Evolutionary conservation across 2,888 invertebrate species (phyloP).

Genomic region (Brachypalpus laphriformis): DNA sequence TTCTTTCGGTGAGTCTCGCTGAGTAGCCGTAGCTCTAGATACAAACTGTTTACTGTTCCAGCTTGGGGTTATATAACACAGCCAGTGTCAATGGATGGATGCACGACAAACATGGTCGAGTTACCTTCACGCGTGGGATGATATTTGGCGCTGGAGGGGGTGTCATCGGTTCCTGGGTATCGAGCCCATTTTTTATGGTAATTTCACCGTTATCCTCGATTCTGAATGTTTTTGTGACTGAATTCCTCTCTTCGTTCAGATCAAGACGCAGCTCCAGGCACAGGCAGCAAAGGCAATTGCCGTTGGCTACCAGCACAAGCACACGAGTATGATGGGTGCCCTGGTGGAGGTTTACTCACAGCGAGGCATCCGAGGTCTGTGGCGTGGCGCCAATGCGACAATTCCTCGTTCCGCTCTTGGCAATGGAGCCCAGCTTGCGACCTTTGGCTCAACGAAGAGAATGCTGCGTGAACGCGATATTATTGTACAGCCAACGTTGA

Average conservation of each 20-base stretch:
- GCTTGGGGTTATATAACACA: constrained; percentile 90
- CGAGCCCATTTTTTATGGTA: constrained; percentile 94
- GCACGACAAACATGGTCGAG: constrained; percentile 85
- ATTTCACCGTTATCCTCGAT: constrained; percentile 49
- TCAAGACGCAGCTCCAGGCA: constrained; percentile 82
- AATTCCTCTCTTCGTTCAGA: constrained; percentile 75
- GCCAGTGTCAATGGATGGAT: constrained; percentile 87
- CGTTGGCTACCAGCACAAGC: constrained; percentile 93
- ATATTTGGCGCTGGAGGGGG: constrained; percentile 91
- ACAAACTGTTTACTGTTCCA: constrained; percentile 78
- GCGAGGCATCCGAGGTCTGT: constrained; percentile 88
- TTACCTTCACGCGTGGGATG: constrained; percentile 87
- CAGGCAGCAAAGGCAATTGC: constrained; percentile 88
- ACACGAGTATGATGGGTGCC: constrained; percentile 87
- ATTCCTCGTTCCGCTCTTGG: constrained; percentile 91
- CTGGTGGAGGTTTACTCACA: constrained; percentile 85
- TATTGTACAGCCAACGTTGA: constrained; percentile 84
- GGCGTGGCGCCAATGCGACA: constrained; percentile 90
- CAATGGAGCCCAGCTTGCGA: constrained; percentile 92
- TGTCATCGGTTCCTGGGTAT: constrained; percentile 89
- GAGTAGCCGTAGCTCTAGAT: no score
- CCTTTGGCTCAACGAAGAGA: constrained; percentile 89
- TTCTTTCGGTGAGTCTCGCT: constrained; percentile 84
- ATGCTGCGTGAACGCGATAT: constrained; percentile 82
- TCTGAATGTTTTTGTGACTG: background rate